These are phyloP conservation scores for Hypotaenidia okinawae DNA, from an alignment of 2,797 vertebrate genomes.

Conservation along the genomic window DNA sequence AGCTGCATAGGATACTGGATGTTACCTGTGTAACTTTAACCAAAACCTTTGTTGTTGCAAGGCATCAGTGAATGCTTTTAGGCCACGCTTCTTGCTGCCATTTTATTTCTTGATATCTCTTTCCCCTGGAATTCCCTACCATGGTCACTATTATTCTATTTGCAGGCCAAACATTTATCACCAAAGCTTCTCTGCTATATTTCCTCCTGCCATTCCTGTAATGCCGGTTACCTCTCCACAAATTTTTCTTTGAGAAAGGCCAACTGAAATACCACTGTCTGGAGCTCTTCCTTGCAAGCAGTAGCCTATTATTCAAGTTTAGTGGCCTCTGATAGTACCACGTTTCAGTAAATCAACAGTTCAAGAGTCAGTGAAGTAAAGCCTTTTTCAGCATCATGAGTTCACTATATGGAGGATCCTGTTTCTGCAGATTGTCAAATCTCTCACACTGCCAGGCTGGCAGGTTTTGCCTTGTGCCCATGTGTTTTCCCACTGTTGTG, in stretches of 20 bases:
- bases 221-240: accelerated
- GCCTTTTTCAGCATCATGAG: neutral
- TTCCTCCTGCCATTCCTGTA: neutral
- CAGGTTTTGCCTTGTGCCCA: neutral
- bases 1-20: neutral
- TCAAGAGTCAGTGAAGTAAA: neutral
- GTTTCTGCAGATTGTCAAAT: neutral
- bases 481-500: neutral
- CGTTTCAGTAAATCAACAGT: neutral
- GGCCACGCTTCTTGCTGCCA: neutral
- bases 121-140: neutral
- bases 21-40: accelerated
- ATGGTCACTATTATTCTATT: neutral
- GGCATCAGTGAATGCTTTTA: neutral
- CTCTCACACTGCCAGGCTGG: neutral
- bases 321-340: neutral
- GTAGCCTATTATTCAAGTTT: neutral
- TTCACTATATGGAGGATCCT: neutral
- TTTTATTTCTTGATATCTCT: neutral
- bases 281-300: neutral
- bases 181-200: neutral
- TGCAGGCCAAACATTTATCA: neutral
- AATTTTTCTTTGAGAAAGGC: neutral
- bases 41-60: neutral
- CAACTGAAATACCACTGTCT: neutral